These are phyloP conservation scores for Peromyscus californicus DNA, from an alignment of 2,113 vertebrate species.

Conservation along the genomic window DNA sequence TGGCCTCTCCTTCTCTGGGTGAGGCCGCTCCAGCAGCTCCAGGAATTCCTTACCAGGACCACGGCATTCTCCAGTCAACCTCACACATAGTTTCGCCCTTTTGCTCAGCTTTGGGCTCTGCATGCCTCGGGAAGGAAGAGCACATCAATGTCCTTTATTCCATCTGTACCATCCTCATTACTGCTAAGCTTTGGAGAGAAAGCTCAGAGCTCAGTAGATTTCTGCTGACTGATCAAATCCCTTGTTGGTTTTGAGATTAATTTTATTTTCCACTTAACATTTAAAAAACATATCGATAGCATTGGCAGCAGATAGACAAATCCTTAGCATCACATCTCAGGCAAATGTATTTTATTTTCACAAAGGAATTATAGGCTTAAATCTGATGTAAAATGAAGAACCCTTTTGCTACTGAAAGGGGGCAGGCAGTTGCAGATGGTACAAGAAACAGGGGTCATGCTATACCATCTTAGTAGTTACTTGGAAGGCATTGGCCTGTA, in stretches of 20 bases:
- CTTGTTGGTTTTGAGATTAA: not conserved
- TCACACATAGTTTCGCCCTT: not conserved
- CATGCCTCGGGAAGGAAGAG: not conserved
- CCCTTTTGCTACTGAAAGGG: not conserved
- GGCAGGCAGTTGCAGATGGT: not conserved
- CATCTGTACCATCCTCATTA: not conserved
- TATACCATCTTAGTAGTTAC: not conserved
- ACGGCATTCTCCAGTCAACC: not conserved
- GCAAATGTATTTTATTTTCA: conserved; percentile 59
- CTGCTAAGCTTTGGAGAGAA: not conserved
- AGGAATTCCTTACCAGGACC: not conserved
- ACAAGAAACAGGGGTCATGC: not conserved
- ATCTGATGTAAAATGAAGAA: not conserved
- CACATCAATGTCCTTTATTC: not conserved
- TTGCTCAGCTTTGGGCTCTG: not conserved
- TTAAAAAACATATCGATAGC: not conserved
- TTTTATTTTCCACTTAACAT: conserved; percentile 20
- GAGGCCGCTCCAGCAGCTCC: not conserved
- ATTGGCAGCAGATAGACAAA: not conserved
- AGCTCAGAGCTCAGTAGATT: not conserved
- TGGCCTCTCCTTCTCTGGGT: not conserved
- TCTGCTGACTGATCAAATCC: not conserved
- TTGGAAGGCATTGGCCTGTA: not conserved
- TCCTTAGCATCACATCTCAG: not conserved
- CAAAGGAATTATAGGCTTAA: not conserved